These are phyloP conservation scores for Musca vetustissima DNA, from an alignment of 1,140 invertebrate species.

Conservation along the genomic window DNA sequence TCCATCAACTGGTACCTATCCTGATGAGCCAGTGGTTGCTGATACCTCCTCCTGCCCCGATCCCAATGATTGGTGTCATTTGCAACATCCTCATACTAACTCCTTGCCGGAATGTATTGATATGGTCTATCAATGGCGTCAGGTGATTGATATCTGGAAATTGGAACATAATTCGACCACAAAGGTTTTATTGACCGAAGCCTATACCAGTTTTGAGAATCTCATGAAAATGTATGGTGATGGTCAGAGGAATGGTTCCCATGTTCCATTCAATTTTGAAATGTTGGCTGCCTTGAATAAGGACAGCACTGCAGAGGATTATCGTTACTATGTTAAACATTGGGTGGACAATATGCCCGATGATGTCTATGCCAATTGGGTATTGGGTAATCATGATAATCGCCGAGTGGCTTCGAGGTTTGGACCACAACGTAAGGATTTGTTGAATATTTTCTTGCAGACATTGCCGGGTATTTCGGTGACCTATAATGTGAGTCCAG, in stretches of 20 bases:
- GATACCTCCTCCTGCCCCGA: slow-evolving; percentile 33
- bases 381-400: slow-evolving; percentile 67
- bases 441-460: slow-evolving; percentile 66
- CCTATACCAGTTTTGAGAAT: slow-evolving; percentile 61
- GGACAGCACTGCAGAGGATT: slow-evolving; percentile 58
- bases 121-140: slow-evolving; percentile 60
- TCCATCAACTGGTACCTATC: slow-evolving; percentile 54
- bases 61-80: slow-evolving; percentile 58
- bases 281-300: slow-evolving; percentile 57
- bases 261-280: slow-evolving; percentile 67
- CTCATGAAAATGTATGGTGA: slow-evolving; percentile 64
- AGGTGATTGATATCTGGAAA: slow-evolving; percentile 57
- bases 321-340: slow-evolving; percentile 57
- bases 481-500: slow-evolving; percentile 61
- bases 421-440: slow-evolving; percentile 63
- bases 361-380: slow-evolving; percentile 62
- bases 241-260: slow-evolving; percentile 57
- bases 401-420: slow-evolving; percentile 60
- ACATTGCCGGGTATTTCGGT: slow-evolving; percentile 71
- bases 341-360: slow-evolving; percentile 62
- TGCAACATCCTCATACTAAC: slow-evolving; percentile 64
- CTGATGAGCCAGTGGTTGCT: slow-evolving; percentile 58
- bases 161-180: slow-evolving; percentile 30
- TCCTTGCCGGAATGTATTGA: slow-evolving; percentile 59
- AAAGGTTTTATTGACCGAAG: slow-evolving; percentile 72